These are phyloP conservation scores for Asarcornis scutulata DNA, from an alignment of 2,113 vertebrate species.

Conservation along the genomic window DNA sequence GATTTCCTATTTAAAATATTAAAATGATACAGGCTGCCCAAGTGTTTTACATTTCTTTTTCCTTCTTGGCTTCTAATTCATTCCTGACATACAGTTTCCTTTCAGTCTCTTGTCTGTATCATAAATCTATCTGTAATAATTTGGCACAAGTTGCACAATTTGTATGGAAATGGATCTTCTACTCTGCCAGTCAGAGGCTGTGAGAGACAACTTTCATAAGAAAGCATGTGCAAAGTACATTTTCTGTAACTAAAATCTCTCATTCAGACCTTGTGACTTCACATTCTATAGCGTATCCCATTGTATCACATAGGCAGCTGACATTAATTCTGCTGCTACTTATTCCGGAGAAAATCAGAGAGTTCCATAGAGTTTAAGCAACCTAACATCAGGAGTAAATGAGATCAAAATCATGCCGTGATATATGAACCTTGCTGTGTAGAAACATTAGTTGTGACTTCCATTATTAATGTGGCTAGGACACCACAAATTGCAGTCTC, in stretches of 20 bases:
- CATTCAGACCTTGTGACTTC: not conserved
- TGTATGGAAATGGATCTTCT: constrained; percentile 14
- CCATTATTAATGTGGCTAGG: not conserved
- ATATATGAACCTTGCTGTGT: not conserved
- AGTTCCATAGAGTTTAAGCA: not conserved
- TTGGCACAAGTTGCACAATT: not conserved
- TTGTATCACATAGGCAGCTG: not conserved
- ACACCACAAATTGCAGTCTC: not conserved
- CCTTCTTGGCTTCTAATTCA: constrained; percentile 46
- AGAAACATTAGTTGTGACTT: not conserved
- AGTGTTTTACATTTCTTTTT: constrained; percentile 59
- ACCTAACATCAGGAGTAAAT: not conserved
- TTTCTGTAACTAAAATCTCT: not conserved
- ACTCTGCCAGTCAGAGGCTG: not conserved
- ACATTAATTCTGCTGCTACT: constrained; percentile 6
- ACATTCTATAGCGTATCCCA: not conserved
- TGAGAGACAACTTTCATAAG: not conserved
- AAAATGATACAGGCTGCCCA: constrained; percentile 57
- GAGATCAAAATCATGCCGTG: not conserved
- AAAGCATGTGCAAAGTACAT: not conserved
- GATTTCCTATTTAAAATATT: constrained; percentile 65
- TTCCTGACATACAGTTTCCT: constrained; percentile 66
- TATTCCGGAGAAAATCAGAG: not conserved
- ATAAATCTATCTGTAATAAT: constrained; percentile 41
- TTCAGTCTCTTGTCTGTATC: constrained; percentile 30